These are phyloP conservation scores for Chitala chitala DNA, from an alignment of 2,113 vertebrate genomes.

Conservation along the genomic window DNA sequence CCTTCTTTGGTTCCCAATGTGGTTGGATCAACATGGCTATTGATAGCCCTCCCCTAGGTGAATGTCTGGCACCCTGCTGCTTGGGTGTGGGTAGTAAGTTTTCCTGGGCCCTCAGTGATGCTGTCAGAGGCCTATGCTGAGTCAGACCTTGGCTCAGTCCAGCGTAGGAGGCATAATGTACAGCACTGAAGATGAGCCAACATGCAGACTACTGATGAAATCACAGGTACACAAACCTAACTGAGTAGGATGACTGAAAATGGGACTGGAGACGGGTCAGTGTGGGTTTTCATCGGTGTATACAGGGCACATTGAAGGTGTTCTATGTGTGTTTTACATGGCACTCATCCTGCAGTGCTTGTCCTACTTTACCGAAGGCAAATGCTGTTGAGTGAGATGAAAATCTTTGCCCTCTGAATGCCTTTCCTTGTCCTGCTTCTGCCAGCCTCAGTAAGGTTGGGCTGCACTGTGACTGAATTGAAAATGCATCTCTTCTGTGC, in stretches of 20 bases:
- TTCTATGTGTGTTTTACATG: not conserved
- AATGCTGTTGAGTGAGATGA: not conserved
- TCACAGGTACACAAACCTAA: not conserved
- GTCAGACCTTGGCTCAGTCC: too few relatives aligned
- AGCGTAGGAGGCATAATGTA: not conserved
- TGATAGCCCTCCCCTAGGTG: not conserved
- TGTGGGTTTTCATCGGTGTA: not conserved
- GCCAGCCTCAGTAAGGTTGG: not conserved
- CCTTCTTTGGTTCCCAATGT: conserved; percentile 31
- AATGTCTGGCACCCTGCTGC: not conserved
- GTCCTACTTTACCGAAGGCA: not conserved
- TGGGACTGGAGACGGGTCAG: not conserved
- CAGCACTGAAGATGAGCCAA: not conserved
- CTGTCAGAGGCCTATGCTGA: not conserved
- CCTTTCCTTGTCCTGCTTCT: not conserved
- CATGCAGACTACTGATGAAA: not conserved
- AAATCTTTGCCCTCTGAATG: not conserved
- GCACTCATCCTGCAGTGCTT: not conserved
- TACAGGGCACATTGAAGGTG: not conserved
- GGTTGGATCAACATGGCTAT: conserved; percentile 42
- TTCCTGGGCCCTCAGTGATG: not conserved
- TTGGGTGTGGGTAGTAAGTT: not conserved
- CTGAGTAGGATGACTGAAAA: too few relatives aligned
- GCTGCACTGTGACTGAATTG: not conserved
- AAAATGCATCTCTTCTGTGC: not conserved